Conservation (phyloP, 1,140 invertebrate species). For the Plodia interpunctella region DNA sequence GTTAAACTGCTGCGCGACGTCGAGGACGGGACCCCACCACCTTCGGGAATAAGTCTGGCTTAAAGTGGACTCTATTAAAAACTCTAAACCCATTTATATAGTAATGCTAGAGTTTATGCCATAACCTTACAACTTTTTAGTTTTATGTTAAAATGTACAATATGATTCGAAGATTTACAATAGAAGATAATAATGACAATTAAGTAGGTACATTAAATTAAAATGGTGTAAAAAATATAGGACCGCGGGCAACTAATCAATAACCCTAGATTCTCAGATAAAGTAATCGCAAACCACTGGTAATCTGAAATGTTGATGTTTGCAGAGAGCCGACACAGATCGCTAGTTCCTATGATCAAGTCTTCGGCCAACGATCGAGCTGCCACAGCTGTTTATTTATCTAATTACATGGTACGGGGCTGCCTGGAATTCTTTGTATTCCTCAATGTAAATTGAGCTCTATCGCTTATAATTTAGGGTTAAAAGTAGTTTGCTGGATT, state of each 20-base stretch:
- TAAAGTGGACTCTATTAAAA: no score
- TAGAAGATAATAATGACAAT: no score
- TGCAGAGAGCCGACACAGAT: background rate
- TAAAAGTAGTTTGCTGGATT: background rate
- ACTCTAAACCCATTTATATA: no score
- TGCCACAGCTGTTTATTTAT: slow-evolving; percentile 14
- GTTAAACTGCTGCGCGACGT: background rate
- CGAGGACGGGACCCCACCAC: background rate
- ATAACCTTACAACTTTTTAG: no score
- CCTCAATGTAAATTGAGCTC: background rate
- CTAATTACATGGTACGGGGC: slow-evolving; percentile 10
- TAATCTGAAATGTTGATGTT: background rate
- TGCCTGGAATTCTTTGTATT: background rate
- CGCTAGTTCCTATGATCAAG: slow-evolving; percentile 2
- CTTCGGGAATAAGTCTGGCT: background rate
- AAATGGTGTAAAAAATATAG: background rate
- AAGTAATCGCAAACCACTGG: background rate
- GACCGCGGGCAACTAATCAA: background rate
- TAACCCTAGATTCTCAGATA: slow-evolving; percentile 1
- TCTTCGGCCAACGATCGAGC: background rate
- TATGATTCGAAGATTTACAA: no score
- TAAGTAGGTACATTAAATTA: no score
- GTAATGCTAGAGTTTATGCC: no score
- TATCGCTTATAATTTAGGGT: background rate
- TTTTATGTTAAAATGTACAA: no score